phyloP scores from a whole-genome alignment of 2,113 vertebrate genomes.

The Ciconia boyciana region DNA sequence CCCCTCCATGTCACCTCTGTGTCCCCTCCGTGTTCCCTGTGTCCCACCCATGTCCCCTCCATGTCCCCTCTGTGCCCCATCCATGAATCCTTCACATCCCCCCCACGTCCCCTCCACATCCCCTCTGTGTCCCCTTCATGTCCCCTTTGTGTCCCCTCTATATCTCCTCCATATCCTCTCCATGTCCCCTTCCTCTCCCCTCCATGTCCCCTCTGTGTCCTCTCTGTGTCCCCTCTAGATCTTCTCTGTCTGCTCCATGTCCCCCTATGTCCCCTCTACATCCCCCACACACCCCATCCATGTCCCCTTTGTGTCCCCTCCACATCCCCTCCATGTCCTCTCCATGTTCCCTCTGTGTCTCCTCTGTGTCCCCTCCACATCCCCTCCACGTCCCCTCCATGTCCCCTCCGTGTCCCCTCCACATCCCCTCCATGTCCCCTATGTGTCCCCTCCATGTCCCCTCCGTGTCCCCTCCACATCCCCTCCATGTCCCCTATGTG shows the following conservation, averaged over 20 bases:
- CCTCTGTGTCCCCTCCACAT: background rate
- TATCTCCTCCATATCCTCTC: accelerated
- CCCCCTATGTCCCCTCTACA: background rate
- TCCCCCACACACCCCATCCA: too few species aligned
- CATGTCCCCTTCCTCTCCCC: background rate
- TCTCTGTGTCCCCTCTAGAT: background rate
- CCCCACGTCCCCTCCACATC: background rate
- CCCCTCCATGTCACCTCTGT: background rate
- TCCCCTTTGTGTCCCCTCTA: background rate
- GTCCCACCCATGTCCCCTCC: too few species aligned
- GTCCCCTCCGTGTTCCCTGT: background rate
- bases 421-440: background rate
- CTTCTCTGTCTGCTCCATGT: background rate
- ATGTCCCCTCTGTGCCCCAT: too few species aligned
- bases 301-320: background rate
- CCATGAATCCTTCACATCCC: too few species aligned
- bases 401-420: background rate
- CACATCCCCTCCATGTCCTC: background rate
- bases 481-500: background rate
- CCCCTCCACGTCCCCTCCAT: too few species aligned
- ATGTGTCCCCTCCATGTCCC: background rate
- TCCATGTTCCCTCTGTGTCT: background rate
- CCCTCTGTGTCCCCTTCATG: accelerated
- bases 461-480: background rate
- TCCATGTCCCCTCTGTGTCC: background rate